Evolutionary conservation across 2,888 invertebrate species (phyloP).

Genomic region (Orgyia antiqua): DNA sequence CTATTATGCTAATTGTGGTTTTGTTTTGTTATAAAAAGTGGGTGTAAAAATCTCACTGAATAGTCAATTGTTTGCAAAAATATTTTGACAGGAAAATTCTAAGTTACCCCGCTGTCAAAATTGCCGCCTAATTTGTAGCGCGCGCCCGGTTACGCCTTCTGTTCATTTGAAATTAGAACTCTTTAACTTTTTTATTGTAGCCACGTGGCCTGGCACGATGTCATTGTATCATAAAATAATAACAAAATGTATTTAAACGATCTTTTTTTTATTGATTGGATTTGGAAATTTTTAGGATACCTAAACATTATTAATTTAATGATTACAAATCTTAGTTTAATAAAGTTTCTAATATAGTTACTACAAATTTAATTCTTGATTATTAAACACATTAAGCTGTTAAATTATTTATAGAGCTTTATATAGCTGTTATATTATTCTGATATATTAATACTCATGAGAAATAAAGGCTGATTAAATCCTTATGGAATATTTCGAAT

Average conservation of each 20-base stretch:
- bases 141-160: slow-evolving; percentile 51
- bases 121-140: slow-evolving; percentile 62
- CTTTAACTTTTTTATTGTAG: slow-evolving; percentile 64
- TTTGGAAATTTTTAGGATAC: too few species aligned
- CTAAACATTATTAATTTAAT: too few species aligned
- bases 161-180: slow-evolving; percentile 65
- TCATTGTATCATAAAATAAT: slow-evolving; percentile 18
- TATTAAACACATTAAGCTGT: too few species aligned
- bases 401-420: too few species aligned
- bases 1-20: slow-evolving; percentile 78
- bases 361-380: too few species aligned
- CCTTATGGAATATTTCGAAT: too few species aligned
- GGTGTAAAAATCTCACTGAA: slow-evolving; percentile 43
- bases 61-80: slow-evolving; percentile 72
- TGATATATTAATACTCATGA: too few species aligned
- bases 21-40: slow-evolving; percentile 63
- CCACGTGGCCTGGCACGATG: slow-evolving; percentile 50
- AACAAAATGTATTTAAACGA: background rate
- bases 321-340: too few species aligned
- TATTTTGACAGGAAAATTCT: slow-evolving; percentile 75
- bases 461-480: too few species aligned
- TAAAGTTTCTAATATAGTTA: too few species aligned
- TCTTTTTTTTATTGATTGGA: too few species aligned
- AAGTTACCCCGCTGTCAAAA: slow-evolving; percentile 62
- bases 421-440: too few species aligned